Percentiles rank a stretch among this genome's conserved stretches.
Conservation (phyloP, 2,113 vertebrate species). For the Bos indicus region DNA sequence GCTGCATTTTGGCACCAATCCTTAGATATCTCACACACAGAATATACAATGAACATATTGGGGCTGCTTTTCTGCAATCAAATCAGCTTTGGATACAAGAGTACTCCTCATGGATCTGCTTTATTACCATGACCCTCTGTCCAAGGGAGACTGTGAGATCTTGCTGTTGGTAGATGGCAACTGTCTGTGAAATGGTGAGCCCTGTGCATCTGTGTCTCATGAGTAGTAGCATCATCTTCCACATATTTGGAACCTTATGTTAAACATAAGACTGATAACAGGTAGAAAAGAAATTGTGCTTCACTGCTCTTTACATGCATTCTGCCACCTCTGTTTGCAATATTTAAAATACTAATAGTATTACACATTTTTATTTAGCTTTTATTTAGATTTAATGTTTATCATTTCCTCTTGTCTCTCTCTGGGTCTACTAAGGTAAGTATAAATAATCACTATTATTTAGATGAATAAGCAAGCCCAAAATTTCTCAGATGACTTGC, state of each 20-base stretch:
- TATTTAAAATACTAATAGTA: not conserved
- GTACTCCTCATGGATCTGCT: conserved; percentile 53
- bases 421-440: not conserved
- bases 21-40: not conserved
- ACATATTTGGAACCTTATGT: not conserved
- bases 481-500: not conserved
- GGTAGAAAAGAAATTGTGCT: not conserved
- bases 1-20: not conserved
- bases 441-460: not conserved
- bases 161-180: conserved; percentile 85
- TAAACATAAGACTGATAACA: not conserved
- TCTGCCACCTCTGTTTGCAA: not conserved
- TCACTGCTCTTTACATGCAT: not conserved
- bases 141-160: conserved; percentile 81
- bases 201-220: conserved; percentile 91
- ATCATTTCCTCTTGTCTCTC: not conserved
- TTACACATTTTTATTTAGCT: not conserved
- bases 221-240: conserved; percentile 74
- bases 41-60: not conserved
- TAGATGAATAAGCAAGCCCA: not conserved
- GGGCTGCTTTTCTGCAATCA: not conserved
- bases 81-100: not conserved
- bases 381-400: not conserved
- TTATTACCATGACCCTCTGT: conserved; percentile 86
- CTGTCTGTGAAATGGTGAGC: conserved; percentile 80